These are phyloP conservation scores for Leptothorax acervorum DNA, from an alignment of 2,888 invertebrate genomes.

Conservation along the genomic window DNA sequence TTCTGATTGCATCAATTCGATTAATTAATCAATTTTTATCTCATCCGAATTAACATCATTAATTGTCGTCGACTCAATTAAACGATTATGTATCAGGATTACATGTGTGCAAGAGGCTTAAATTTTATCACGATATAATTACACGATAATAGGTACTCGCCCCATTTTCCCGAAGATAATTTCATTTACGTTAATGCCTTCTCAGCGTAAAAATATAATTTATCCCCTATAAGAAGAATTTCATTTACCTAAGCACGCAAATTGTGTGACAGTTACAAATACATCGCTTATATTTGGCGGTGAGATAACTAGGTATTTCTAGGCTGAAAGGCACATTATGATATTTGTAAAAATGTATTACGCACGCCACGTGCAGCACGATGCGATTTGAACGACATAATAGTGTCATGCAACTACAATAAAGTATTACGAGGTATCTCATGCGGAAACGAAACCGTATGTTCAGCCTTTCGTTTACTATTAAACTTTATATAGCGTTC, in stretches of 20 bases:
- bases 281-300: background rate
- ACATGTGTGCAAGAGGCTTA: background rate
- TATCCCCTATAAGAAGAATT: background rate
- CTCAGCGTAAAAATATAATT: background rate
- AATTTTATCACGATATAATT: slow-evolving; percentile 2
- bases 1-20: background rate
- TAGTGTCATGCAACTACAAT: slow-evolving; percentile 17
- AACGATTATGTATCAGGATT: background rate
- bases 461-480: background rate
- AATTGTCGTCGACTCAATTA: background rate
- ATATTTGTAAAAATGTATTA: background rate
- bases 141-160: background rate
- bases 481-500: background rate
- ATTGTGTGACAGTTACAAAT: background rate
- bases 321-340: background rate
- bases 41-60: background rate
- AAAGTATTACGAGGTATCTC: background rate
- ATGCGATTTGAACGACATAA: background rate
- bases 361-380: background rate
- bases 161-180: background rate
- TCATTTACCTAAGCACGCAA: background rate
- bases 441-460: background rate
- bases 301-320: background rate
- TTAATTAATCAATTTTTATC: slow-evolving; percentile 10
- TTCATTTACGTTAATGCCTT: background rate